Percentiles rank a stretch among this genome's conserved stretches.
Conservation (phyloP, 2,797 vertebrate genomes). For the Lacerta bilineata region DNA sequence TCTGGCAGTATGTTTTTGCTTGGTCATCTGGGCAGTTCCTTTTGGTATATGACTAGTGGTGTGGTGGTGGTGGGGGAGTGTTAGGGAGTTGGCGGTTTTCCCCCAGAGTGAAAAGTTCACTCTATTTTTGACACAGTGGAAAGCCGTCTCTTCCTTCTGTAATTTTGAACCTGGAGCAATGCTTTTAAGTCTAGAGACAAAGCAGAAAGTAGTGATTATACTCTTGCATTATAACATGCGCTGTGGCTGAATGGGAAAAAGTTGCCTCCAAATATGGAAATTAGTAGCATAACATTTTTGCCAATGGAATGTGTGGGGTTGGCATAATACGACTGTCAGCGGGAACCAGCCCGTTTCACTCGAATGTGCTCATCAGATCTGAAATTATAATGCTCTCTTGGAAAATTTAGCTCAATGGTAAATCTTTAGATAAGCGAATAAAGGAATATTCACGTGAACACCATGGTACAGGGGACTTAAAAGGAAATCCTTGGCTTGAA, state of each 20-base stretch:
- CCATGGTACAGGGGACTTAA: not conserved
- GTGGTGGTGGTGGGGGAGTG: not conserved
- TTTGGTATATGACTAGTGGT: constrained; percentile 8
- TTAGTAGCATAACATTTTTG: not conserved
- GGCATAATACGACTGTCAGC: not conserved
- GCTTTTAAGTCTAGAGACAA: constrained; percentile 39
- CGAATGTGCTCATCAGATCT: not conserved
- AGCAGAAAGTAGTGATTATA: constrained; percentile 25
- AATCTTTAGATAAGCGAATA: not conserved
- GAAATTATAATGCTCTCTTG: not conserved
- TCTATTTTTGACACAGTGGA: constrained; percentile 47
- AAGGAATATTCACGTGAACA: not conserved
- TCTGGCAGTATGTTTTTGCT: constrained; percentile 4
- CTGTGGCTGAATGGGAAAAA: not conserved
- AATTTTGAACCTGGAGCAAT: constrained; percentile 32
- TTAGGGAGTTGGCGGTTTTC: constrained; percentile 6
- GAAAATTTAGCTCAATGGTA: not conserved
- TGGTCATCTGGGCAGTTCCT: constrained; percentile 43
- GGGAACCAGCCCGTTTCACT: not conserved
- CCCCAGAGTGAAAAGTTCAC: constrained; percentile 47
- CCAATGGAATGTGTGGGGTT: not conserved
- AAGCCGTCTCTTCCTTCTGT: constrained; percentile 38
- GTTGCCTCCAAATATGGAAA: constrained; percentile 30
- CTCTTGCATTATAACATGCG: constrained; percentile 25
- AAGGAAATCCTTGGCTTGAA: not conserved